Percentiles rank a stretch among this genome's conserved stretches.
Evolutionary conservation across 2,888 invertebrate genomes (phyloP).

Genomic region (Spodoptera exigua): DNA sequence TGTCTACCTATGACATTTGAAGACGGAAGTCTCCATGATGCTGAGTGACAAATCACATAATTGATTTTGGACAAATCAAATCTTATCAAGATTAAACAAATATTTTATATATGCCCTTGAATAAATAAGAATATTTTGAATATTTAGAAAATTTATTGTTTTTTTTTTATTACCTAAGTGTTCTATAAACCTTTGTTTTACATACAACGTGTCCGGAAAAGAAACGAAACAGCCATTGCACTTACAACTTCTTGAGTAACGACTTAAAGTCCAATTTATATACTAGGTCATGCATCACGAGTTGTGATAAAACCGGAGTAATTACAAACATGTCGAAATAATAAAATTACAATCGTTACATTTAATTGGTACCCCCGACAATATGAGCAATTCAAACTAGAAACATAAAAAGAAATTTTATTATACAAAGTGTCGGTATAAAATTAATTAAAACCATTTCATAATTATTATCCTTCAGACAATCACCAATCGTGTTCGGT

Average conservation of each 20-base stretch:
- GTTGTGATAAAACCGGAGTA: slow-evolving; percentile 7
- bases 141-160: too few species aligned
- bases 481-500: slow-evolving; percentile 41
- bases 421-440: slow-evolving; percentile 27
- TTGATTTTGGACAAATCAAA: background rate
- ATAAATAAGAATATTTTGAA: too few species aligned
- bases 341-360: slow-evolving; percentile 19
- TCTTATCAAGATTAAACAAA: too few species aligned
- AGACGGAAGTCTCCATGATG: slow-evolving; percentile 10
- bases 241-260: too few species aligned
- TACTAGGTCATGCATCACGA: too few species aligned
- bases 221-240: too few species aligned
- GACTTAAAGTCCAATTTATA: too few species aligned
- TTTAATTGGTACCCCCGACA: slow-evolving; percentile 39
- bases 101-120: too few species aligned
- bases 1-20: slow-evolving; percentile 14
- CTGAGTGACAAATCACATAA: background rate
- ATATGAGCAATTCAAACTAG: slow-evolving; percentile 23
- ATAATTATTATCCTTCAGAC: slow-evolving; percentile 42
- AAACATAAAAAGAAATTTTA: slow-evolving; percentile 31
- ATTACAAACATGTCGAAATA: slow-evolving; percentile 18
- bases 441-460: slow-evolving; percentile 45
- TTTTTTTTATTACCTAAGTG: too few species aligned
- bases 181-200: too few species aligned
- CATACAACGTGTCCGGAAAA: too few species aligned